A percentile compares a stretch with the other conserved stretches of the same genome.
phyloP scores from a whole-genome alignment of 2,113 vertebrate genomes.

The Puntigrus tetrazona region DNA sequence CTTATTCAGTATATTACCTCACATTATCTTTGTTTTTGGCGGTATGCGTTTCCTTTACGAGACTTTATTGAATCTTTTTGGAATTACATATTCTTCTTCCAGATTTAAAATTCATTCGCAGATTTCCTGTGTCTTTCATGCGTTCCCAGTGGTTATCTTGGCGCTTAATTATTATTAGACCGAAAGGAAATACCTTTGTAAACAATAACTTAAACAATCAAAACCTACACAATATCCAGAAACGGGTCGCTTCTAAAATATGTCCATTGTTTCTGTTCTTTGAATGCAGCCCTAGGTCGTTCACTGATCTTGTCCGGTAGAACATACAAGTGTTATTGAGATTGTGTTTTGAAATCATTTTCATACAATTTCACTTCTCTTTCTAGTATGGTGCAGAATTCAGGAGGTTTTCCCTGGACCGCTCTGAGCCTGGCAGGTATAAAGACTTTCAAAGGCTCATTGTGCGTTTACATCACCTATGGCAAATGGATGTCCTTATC shows the following conservation, averaged over 20 bases:
- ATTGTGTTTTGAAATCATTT: background rate
- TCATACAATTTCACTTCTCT: background rate
- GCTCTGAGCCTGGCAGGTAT: slow-evolving; percentile 43
- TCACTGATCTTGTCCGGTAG: background rate
- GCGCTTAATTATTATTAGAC: background rate
- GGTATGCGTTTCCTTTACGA: background rate
- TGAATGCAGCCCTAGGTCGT: background rate
- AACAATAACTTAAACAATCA: background rate
- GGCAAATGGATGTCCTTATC: slow-evolving; percentile 38
- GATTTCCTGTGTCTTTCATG: background rate
- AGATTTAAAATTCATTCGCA: background rate
- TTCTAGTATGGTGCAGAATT: slow-evolving; percentile 58
- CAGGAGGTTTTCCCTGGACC: slow-evolving; percentile 55
- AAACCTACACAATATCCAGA: slow-evolving; percentile 22
- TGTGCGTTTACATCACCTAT: slow-evolving; percentile 34
- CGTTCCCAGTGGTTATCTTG: background rate
- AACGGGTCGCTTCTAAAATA: slow-evolving; percentile 13
- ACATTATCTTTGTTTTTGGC: no score
- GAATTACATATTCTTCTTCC: background rate
- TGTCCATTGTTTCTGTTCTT: background rate
- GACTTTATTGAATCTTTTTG: background rate
- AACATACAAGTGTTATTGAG: background rate
- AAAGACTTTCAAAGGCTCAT: slow-evolving; percentile 48
- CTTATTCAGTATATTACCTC: background rate
- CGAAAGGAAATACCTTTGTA: slow-evolving; percentile 2